Evolutionary conservation across 2,888 invertebrate species (phyloP), one percentile per base, ranked within the genome.

Genomic region (Danaus chrysippus): DNA sequence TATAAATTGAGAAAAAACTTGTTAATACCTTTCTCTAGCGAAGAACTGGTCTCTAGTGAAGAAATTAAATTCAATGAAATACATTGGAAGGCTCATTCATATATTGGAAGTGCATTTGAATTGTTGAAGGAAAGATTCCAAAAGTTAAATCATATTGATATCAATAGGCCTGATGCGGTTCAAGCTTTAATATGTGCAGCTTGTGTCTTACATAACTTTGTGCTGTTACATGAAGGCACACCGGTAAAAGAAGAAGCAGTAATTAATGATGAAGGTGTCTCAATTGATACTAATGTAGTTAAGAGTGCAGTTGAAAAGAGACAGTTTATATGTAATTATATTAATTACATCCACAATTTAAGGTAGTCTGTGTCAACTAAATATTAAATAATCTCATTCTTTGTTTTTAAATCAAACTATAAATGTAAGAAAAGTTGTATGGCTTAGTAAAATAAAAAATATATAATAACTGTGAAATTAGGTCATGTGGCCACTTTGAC

Each of bases 51-150:
- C 56, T 87, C 88, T 46, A 81, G 76, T 72, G 91, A 91, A 72
- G 90, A 91, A 71, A 87, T 87, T 81, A 90, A 85, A 70, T 90
- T 87, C 67, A 91, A 91, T 79, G 86, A 90, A 68, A 70, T 81
- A 19, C 88, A 87, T 70, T 84, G 85, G 86, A 87, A 83, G 67
- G 77, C 87, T 34, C 76, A 78, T 8, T 78, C 78, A 58, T 88
- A 87, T 64, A 86, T 91, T 70, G 80, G 82, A 9, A 78, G 80
- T 71, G 86, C 91, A 13, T 88, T 91, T 81, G 86, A 87, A 69
- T 68, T 86, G 62, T 69, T 90, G 34, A 85, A 78, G 68, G 82
- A 83, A 54, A 84, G 81, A 67, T 89, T 90, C 73, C 79, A 76
- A 59, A 87, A 83, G 74, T 70, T 91, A 54, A 87, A 80, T 70